Base-by-base conservation (phyloP, 2,797 vertebrate genomes). In the Rachycentron canadum region DNA sequence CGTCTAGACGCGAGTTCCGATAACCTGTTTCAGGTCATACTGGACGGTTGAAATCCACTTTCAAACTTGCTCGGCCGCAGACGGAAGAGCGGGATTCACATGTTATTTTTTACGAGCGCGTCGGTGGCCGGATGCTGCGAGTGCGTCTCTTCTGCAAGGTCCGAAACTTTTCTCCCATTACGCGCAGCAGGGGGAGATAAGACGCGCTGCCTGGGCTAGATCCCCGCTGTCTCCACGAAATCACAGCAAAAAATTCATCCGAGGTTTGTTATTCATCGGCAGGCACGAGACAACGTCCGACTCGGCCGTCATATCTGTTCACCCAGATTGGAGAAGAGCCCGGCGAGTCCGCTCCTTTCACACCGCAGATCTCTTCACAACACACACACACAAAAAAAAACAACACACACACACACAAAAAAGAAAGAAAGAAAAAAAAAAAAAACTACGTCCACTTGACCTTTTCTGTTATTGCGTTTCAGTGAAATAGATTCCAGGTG, bases 141-240 rank as follows among this genome's bases (percentile, higher is more conserved):
- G 88, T 69, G 80, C 78, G 89, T 86, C 83, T 92, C 81, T 74
- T 79, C 76, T 53, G 78, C 61, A 70, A 76, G 87, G 72, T 88
- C 88, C 83, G 53, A 91, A 93, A 93, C 91, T 94, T 94, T 92
- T 93, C 89, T 93, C 90, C 91, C 92, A 92, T 94, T 86, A 91
- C 93, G 90, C 90, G 76, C 85, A 49, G 57, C 68, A 66, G 26
- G 32, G 38, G 34, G 70, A 60, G 52, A 73, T 0, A 23, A 36
- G 75, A 80, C 76, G 84, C 85, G 80, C 83, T 58, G 40, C 77
- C 12, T 28, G 88, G 79, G 61, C 76, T 16, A 58, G 58, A 75
- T 53, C 52, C 73, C 32, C 36, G 17, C 13, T n/a, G 7, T 52
- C 25, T 43, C 23, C 68, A 25, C 11, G 13, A n/a, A 16, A 60